Evolutionary conservation across 2,797 vertebrate species (phyloP).

Genomic region (Numenius phaeopus): DNA sequence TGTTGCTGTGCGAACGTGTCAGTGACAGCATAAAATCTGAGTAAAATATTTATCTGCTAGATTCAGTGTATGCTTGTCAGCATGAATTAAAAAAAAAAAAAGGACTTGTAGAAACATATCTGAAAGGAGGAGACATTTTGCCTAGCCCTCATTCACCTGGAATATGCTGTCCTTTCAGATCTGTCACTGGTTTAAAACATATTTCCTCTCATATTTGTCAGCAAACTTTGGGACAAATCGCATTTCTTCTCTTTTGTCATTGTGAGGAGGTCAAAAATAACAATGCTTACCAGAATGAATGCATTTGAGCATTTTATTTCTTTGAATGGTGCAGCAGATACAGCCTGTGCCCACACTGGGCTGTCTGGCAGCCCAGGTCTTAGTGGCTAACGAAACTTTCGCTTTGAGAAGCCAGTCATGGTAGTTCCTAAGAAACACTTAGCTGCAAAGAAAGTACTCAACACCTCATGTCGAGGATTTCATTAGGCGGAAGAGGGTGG

Average conservation of each 20-base stretch:
- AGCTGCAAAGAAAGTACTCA: not conserved
- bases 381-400: not conserved
- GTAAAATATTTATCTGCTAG: conserved; percentile 66
- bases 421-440: not conserved
- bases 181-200: conserved; percentile 13
- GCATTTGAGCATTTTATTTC: not conserved
- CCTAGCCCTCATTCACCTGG: conserved; percentile 49
- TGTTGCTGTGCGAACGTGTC: conserved; percentile 65
- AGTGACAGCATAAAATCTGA: conserved; percentile 64
- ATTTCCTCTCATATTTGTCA: conserved; percentile 33
- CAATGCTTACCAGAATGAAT: not conserved
- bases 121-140: conserved; percentile 55
- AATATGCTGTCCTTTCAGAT: conserved; percentile 55
- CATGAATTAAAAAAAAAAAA: conserved; percentile 51
- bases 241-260: not conserved
- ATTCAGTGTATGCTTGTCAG: conserved; percentile 51
- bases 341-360: not conserved
- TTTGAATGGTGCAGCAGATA: not conserved
- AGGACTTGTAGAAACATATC: conserved; percentile 56
- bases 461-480: not conserved
- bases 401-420: not conserved
- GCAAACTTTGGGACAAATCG: not conserved
- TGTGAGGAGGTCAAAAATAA: not conserved
- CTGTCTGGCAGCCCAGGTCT: not conserved
- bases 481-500: not conserved